Base-by-base conservation (phyloP, 2,113 vertebrate species). In the Larimichthys polyactis region DNA sequence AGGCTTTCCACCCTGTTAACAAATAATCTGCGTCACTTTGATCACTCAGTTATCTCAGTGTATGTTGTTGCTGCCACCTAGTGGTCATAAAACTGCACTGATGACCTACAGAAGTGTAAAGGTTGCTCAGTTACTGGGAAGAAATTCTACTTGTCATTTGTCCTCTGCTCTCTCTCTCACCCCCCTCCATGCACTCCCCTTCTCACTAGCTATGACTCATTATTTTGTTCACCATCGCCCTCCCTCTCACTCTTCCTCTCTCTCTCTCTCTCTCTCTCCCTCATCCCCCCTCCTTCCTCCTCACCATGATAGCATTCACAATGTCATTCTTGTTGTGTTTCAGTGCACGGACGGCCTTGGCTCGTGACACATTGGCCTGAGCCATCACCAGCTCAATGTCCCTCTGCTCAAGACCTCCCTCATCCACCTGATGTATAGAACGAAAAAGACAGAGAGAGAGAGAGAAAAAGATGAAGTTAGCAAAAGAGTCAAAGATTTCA, bases 341-440 rank as follows among this genome's bases (percentile, higher is more conserved):
- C 75, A 99, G 95, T 0, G 98, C 98, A 55, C 96, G 95, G 86
- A 99, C 95, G 0, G 98, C 98, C 86, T 98, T 99, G 91, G 96
- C 96, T 0, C 97, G 95, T 0, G 97, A 98, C 75, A 99, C 98
- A 0, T 98, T 99, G 89, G 98, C 98, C 86, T 99, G 97, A 0
- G 97, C 98, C 98, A 99, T 99, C 82, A 99, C 98, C 93, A 99
- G 94, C 93, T 99, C 98, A 0, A 99, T 98, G 85, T 99, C 97
- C 43, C 97, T 90, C 73, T 97, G 96, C 92, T 99, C 98, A 86
- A 99, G 94, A 22, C 97, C 97, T 0, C 95, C 95, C 87, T 98
- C 97, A 0, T 99, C 98, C 94, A 98, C 95, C 98, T 99, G 89
- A 4, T 4, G 5, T 0, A 57, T 17, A 76, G 43, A 81, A 16